A percentile compares a stretch with the other conserved stretches of the same genome.
Conservation (phyloP, 2,888 invertebrate species). For the Rhamnusium bicolor region DNA sequence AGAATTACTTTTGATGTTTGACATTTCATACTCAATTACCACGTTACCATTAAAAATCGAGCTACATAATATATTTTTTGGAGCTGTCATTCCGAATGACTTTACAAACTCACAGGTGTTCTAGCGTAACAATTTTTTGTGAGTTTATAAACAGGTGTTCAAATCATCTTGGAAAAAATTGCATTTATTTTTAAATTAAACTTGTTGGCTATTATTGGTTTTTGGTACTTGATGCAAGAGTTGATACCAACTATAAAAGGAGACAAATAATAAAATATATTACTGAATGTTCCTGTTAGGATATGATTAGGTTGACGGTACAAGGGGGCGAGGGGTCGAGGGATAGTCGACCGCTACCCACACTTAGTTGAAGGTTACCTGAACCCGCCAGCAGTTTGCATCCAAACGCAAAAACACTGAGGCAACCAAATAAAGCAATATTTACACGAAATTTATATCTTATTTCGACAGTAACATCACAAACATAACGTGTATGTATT, state of each 20-base stretch:
- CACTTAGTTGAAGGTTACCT: slow-evolving; percentile 31
- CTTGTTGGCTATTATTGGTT: slow-evolving; percentile 27
- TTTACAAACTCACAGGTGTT: slow-evolving; percentile 46
- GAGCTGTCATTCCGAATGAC: slow-evolving; percentile 27
- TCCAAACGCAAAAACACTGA: slow-evolving; percentile 24
- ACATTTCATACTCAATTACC: slow-evolving; percentile 21
- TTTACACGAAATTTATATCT: slow-evolving; percentile 11
- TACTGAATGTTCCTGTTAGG: slow-evolving; percentile 36
- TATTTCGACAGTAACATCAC: neutral
- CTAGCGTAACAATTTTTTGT: slow-evolving; percentile 43
- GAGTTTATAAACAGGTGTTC: slow-evolving; percentile 44
- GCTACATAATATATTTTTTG: slow-evolving; percentile 15
- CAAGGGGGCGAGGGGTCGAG: slow-evolving; percentile 7
- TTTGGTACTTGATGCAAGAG: slow-evolving; percentile 20
- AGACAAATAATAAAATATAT: slow-evolving; percentile 34
- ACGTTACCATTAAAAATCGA: slow-evolving; percentile 24
- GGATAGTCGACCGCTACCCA: slow-evolving; percentile 32
- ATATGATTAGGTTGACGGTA: slow-evolving; percentile 27
- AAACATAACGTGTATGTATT: too few species aligned
- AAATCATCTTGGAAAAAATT: slow-evolving; percentile 38
- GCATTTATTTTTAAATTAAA: slow-evolving; percentile 37
- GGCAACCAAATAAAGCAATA: slow-evolving; percentile 7
- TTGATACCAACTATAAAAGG: slow-evolving; percentile 23
- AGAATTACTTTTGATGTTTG: slow-evolving; percentile 1
- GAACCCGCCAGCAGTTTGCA: slow-evolving; percentile 9